A percentile compares a stretch with the other conserved stretches of the same genome.
These are phyloP conservation scores for Chrysopa pallens DNA, from an alignment of 1,140 invertebrate genomes.

Conservation along the genomic window DNA sequence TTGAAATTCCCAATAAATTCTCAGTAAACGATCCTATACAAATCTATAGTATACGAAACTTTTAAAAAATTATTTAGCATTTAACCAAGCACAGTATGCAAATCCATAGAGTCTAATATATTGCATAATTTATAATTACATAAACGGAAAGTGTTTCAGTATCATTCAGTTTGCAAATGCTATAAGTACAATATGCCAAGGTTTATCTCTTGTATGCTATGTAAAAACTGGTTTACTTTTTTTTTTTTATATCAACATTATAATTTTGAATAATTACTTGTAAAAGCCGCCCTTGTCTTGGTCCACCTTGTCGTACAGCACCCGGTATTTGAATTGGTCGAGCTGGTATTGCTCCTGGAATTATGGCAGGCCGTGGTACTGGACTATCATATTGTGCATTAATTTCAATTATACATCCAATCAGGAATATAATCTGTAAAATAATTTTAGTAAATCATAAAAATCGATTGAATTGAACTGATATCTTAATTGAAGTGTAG, in stretches of 20 bases:
- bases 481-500: too few species aligned
- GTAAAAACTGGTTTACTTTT: neutral
- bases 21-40: too few species aligned
- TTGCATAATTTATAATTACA: neutral
- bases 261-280: constrained; percentile 13
- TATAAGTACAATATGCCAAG: neutral
- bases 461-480: too few species aligned
- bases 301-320: constrained; percentile 27
- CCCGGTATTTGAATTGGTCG: constrained; percentile 36
- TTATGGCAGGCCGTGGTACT: neutral
- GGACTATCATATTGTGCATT: neutral
- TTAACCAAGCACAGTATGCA: too few species aligned
- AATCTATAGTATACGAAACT: too few species aligned
- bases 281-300: constrained; percentile 24
- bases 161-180: neutral
- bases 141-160: constrained; percentile 1
- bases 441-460: too few species aligned
- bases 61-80: too few species aligned
- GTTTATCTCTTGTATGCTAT: neutral
- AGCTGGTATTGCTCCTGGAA: constrained; percentile 9
- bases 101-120: too few species aligned
- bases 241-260: neutral
- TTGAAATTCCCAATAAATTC: too few species aligned
- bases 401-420: too few species aligned
- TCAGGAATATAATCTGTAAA: too few species aligned